Conservation (phyloP, 2,888 invertebrate species). For the Aradus depressus region DNA sequence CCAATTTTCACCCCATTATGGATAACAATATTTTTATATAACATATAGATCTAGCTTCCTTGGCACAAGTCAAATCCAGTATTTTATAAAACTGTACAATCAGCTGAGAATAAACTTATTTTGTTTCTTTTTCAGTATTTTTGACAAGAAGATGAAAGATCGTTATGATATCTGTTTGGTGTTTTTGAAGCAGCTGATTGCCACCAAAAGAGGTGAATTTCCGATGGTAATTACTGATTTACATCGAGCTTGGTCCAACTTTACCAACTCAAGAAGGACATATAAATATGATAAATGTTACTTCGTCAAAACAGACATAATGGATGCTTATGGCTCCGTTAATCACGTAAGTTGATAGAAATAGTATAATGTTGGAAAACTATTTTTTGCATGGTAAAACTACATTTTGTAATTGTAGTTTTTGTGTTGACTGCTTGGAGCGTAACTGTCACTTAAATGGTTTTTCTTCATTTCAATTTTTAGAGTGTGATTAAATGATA, state of each 20-base stretch:
- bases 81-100: no score
- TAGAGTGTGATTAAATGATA: no score
- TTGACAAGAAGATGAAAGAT: not conserved
- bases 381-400: no score
- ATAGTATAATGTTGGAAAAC: no score
- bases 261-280: not conserved
- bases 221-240: conserved; percentile 4
- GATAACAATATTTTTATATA: no score
- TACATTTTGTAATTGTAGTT: no score
- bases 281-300: not conserved
- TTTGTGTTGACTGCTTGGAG: no score
- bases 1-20: no score
- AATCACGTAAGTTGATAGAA: conserved; percentile 9
- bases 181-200: conserved; percentile 12
- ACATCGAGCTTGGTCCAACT: conserved; percentile 7
- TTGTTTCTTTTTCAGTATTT: not conserved
- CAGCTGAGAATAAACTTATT: not conserved
- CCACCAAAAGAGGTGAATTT: not conserved
- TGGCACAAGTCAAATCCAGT: no score
- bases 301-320: conserved; percentile 6
- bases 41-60: no score
- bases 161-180: not conserved
- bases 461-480: no score
- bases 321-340: conserved; percentile 14
- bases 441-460: no score